Conservation (phyloP, 2,797 vertebrate genomes). For the Clarias fuscus region DNA sequence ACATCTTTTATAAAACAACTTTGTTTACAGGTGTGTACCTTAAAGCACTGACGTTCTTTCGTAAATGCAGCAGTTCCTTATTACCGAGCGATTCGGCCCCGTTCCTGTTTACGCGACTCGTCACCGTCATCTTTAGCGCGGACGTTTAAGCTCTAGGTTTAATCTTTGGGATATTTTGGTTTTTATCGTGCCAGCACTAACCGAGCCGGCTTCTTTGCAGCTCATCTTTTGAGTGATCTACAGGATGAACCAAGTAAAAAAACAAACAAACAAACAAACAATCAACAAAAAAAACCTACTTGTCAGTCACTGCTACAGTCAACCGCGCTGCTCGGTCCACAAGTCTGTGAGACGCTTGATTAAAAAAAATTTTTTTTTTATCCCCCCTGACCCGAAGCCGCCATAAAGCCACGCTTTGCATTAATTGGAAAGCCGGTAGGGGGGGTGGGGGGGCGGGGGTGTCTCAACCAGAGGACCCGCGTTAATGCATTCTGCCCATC, state of each 20-base stretch:
- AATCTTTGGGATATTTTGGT: slow-evolving; percentile 66
- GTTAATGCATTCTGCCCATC: slow-evolving; percentile 65
- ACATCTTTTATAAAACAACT: slow-evolving; percentile 76
- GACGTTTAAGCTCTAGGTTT: slow-evolving; percentile 50
- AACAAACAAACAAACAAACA: background rate
- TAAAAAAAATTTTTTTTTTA: background rate
- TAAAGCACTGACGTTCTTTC: slow-evolving; percentile 77
- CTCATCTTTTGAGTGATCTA: slow-evolving; percentile 35
- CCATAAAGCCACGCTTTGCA: slow-evolving; percentile 55
- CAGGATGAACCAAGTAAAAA: slow-evolving; percentile 24
- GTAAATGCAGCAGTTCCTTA: slow-evolving; percentile 77
- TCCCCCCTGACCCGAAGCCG: slow-evolving; percentile 22
- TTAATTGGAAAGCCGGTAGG: slow-evolving; percentile 57
- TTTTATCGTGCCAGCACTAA: slow-evolving; percentile 23
- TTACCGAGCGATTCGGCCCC: slow-evolving; percentile 55
- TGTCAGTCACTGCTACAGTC: slow-evolving; percentile 26
- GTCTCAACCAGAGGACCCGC: slow-evolving; percentile 41
- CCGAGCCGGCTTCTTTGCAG: slow-evolving; percentile 29
- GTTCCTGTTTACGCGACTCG: slow-evolving; percentile 52
- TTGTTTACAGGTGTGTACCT: slow-evolving; percentile 80
- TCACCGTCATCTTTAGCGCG: slow-evolving; percentile 25
- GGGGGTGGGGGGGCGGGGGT: slow-evolving; percentile 1
- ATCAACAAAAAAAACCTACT: slow-evolving; percentile 15
- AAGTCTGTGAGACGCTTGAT: slow-evolving; percentile 7
- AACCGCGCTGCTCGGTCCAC: background rate